Percentiles rank a stretch among this genome's conserved stretches.
These are phyloP conservation scores for Tupaia tana DNA, from an alignment of 2,113 vertebrate species.

Conservation along the genomic window DNA sequence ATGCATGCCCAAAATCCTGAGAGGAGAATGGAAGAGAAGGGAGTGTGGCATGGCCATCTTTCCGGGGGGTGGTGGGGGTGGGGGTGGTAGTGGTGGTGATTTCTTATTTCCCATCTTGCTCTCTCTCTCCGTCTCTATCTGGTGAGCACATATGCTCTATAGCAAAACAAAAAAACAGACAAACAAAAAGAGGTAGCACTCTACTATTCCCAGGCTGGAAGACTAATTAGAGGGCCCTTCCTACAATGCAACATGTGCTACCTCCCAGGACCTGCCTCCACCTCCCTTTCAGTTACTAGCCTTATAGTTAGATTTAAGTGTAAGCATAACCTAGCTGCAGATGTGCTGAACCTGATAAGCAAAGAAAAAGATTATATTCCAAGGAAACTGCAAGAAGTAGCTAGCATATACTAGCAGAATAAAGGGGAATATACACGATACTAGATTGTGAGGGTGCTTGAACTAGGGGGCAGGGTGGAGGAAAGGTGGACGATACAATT, in stretches of 20 bases:
- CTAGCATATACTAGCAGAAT: background rate
- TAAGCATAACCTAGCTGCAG: background rate
- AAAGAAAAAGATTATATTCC: background rate
- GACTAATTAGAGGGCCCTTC: background rate
- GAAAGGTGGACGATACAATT: background rate
- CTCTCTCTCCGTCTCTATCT: no score
- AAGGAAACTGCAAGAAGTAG: background rate
- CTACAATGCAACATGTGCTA: background rate
- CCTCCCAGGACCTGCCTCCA: background rate
- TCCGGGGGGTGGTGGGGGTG: no score
- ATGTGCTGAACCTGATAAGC: background rate
- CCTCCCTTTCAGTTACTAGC: background rate
- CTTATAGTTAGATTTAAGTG: background rate
- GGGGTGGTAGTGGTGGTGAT: no score
- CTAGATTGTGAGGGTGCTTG: background rate
- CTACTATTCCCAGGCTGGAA: background rate
- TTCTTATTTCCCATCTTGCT: no score
- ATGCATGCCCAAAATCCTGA: no score
- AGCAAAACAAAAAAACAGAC: no score
- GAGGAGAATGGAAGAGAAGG: no score
- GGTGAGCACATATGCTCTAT: no score
- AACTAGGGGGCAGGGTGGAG: background rate
- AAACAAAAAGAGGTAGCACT: no score
- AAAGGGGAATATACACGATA: background rate
- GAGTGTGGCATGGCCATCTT: no score